Conservation (phyloP, 1,140 invertebrate genomes). For the Leptinotarsa defecta region DNA sequence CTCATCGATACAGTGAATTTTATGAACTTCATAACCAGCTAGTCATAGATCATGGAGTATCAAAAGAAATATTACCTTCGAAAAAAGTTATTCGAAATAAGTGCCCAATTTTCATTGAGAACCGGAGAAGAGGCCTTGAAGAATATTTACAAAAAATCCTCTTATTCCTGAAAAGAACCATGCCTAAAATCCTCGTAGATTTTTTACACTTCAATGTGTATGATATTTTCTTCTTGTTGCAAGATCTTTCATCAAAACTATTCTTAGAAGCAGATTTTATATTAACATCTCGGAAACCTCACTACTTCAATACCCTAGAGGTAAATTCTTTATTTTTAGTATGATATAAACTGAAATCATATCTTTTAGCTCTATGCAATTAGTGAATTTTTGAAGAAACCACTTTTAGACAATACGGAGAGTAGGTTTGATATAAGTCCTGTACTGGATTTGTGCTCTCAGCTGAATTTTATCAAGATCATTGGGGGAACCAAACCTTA, state of each 20-base stretch:
- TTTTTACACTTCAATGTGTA: slow-evolving; percentile 83
- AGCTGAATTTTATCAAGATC: slow-evolving; percentile 70
- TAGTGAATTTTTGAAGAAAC: slow-evolving; percentile 82
- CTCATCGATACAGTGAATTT: slow-evolving; percentile 88
- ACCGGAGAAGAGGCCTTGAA: slow-evolving; percentile 77
- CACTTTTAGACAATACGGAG: slow-evolving; percentile 66
- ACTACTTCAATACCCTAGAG: slow-evolving; percentile 74
- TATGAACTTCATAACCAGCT: slow-evolving; percentile 83
- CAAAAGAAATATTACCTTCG: slow-evolving; percentile 84
- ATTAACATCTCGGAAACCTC: slow-evolving; percentile 63
- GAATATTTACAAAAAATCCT: slow-evolving; percentile 79
- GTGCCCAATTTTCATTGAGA: slow-evolving; percentile 81
- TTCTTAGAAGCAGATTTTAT: slow-evolving; percentile 72
- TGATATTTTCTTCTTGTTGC: slow-evolving; percentile 80
- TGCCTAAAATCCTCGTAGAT: slow-evolving; percentile 75
- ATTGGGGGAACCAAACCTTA: slow-evolving; percentile 68
- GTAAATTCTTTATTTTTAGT: slow-evolving; percentile 57
- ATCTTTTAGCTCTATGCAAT: slow-evolving; percentile 82
- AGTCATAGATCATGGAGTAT: slow-evolving; percentile 75
- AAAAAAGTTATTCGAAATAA: slow-evolving; percentile 79
- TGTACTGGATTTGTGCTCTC: slow-evolving; percentile 85
- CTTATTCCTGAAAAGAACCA: slow-evolving; percentile 71
- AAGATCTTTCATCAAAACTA: slow-evolving; percentile 75
- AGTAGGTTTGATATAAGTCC: slow-evolving; percentile 84
- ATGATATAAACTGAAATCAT: slow-evolving; percentile 6